Conservation (phyloP, 2,888 invertebrate genomes). For the Hypsopygia costalis region DNA sequence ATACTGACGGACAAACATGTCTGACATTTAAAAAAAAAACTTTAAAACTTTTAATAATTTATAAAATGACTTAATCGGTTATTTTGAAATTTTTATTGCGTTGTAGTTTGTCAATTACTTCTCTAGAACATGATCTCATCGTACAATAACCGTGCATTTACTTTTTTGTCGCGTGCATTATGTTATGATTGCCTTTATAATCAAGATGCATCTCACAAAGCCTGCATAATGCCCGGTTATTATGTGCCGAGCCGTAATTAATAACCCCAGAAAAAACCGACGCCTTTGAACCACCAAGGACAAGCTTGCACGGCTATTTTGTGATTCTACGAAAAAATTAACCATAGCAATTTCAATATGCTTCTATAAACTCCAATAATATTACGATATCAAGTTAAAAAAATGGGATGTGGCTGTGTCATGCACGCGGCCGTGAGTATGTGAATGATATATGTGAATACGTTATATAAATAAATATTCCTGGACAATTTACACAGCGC, state of each 20-base stretch:
- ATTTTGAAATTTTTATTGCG: no score
- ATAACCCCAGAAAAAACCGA: conserved; percentile 44
- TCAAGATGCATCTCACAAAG: conserved; percentile 46
- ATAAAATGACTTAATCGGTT: no score
- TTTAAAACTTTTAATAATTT: no score
- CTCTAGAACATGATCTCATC: conserved; percentile 17
- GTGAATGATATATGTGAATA: no score
- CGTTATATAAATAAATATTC: no score
- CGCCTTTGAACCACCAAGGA: conserved; percentile 51
- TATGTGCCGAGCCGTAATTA: conserved; percentile 55
- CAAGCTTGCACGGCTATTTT: conserved; percentile 40
- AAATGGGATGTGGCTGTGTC: no score
- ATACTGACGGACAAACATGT: no score
- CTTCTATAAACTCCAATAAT: background rate
- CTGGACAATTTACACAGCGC: no score
- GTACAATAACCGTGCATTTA: conserved; percentile 14
- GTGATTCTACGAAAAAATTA: conserved; percentile 45
- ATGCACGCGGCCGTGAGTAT: no score
- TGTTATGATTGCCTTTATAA: conserved; percentile 49
- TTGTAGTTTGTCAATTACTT: no score
- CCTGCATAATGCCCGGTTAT: conserved; percentile 60
- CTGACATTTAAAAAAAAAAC: no score
- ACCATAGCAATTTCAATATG: conserved; percentile 27
- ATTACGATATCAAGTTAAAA: background rate
- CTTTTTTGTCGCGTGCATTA: conserved; percentile 48